Evolutionary conservation across 2,888 invertebrate species (phyloP), one percentile per base, ranked within the genome.

Genomic region (Bursaphelenchus okinawaensis): DNA sequence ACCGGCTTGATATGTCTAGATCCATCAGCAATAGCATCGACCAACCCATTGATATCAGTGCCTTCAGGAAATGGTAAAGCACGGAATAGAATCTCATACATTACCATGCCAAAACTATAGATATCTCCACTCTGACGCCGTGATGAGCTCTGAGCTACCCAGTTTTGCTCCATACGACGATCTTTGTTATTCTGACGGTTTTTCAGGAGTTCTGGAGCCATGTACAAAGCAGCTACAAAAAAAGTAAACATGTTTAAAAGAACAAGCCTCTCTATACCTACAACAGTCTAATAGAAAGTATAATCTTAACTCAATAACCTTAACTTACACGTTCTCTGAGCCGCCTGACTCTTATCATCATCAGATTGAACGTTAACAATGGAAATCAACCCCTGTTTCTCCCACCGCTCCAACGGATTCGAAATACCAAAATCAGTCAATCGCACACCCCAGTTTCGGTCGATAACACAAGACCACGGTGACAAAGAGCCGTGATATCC

Each of bases 31-130:
- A 77, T 62, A 61, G 67, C 66, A 20, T 78, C 75, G 19, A 77
- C 71, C 12, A 78, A 62, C 24, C 62, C 62, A 26, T 27, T 55
- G 22, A 55, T 52, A 31, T 62, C 62, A 3, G 55, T 55, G 57
- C 67, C 67, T 19, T 75, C 71, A 9, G 80, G 73, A 55, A 74
- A 81, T 7, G 81, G 81, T n/a, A 81, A 62, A 3, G 68, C 55
- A 8, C 81, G 70, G 67, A 78, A 81, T 4, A 81, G 72, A 40
- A 81, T 81, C 58, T 81, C 81, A 60, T 75, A 75, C 75, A 73
- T 75, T 7, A 73, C 71, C 70, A 81, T 74, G 27, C 81, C 80
- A 63, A 81, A 80, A 22, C 76, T 76, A 65, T 81, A 81, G 23
- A 81, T 72, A 62, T 81, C 81, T 54, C 77, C 77, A 22, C 76